These are phyloP conservation scores for Ditula angustiorana DNA, from an alignment of 2,888 invertebrate species.

Conservation along the genomic window DNA sequence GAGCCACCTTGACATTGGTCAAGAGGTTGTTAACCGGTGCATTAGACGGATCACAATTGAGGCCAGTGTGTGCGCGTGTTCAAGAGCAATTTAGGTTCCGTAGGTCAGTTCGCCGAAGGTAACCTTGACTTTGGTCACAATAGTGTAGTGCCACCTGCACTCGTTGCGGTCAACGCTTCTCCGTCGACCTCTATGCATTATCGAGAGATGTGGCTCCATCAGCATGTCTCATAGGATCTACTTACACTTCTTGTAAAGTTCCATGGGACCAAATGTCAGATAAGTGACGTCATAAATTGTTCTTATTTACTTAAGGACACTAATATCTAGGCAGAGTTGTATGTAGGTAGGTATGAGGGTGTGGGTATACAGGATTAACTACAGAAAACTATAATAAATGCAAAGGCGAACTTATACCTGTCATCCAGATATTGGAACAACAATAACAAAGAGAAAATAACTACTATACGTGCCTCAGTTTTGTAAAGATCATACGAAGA, in stretches of 20 bases:
- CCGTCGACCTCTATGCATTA: background rate
- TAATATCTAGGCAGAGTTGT: no score
- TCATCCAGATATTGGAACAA: no score
- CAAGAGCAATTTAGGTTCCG: constrained; percentile 85
- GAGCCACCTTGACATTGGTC: constrained; percentile 78
- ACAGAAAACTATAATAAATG: no score
- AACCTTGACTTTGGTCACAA: constrained; percentile 82
- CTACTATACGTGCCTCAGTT: no score
- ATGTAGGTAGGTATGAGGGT: no score
- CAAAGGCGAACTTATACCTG: no score
- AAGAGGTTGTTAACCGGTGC: constrained; percentile 85
- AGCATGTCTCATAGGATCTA: background rate
- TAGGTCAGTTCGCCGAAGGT: constrained; percentile 85
- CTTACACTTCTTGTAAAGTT: background rate
- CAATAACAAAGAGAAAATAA: no score
- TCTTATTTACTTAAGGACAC: no score
- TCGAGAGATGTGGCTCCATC: background rate
- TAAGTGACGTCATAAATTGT: no score
- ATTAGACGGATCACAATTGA: constrained; percentile 83
- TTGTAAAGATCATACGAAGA: no score
- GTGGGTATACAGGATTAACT: no score
- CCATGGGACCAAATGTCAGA: no score
- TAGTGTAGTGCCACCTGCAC: constrained; percentile 62
- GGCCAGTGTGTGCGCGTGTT: constrained; percentile 84
- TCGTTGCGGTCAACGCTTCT: constrained; percentile 18